These are phyloP conservation scores for Saiga tatarica DNA, from an alignment of 2,113 vertebrate genomes.

Conservation along the genomic window DNA sequence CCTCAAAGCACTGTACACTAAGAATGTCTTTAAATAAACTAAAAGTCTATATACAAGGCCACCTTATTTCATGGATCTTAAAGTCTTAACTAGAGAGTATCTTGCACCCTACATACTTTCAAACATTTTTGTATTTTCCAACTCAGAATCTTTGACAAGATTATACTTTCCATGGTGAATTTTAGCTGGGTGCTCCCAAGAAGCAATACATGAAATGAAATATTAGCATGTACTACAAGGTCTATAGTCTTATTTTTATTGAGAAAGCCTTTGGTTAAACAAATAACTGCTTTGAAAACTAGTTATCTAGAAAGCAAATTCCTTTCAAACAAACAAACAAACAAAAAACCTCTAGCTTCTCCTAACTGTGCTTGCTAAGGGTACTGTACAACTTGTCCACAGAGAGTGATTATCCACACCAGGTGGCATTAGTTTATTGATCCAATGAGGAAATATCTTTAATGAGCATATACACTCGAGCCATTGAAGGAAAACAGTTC, in stretches of 20 bases:
- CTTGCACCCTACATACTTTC: not conserved
- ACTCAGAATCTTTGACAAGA: not conserved
- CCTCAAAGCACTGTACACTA: not conserved
- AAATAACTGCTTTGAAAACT: constrained; percentile 1
- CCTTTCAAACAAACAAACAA: not conserved
- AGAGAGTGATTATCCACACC: not conserved
- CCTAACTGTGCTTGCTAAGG: not conserved
- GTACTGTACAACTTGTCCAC: not conserved
- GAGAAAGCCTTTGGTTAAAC: not conserved
- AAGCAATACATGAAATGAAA: not conserved
- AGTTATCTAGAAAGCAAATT: not conserved
- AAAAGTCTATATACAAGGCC: not conserved
- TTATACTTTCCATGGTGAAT: not conserved
- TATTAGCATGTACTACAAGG: not conserved
- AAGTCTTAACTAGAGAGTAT: not conserved
- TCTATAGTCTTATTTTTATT: not conserved
- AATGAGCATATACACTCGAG: not conserved
- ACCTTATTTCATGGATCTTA: not conserved
- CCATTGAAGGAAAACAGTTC: not conserved
- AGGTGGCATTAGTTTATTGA: not conserved
- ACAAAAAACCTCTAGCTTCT: not conserved
- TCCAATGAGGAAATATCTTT: not conserved
- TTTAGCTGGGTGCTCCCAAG: not conserved
- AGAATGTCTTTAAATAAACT: not conserved
- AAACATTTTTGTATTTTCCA: not conserved